Evolutionary conservation across 2,113 vertebrate genomes (phyloP), one percentile per base, ranked within the genome.

Genomic region (Scomber japonicus): DNA sequence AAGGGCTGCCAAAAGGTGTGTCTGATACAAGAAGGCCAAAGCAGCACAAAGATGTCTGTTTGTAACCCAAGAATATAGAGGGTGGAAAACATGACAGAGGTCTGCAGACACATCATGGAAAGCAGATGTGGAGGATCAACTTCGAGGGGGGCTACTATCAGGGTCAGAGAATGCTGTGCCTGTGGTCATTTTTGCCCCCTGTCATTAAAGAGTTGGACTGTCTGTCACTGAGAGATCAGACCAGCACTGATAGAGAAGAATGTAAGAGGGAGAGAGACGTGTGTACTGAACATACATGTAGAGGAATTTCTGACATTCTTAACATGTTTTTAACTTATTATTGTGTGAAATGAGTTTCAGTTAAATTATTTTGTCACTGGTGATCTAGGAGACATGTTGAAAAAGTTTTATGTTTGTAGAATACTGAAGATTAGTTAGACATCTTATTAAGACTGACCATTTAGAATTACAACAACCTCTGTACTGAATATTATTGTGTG

Each of bases 1-100:
- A 72, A 71, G 76, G 78, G 82, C 70, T 64, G 79, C 82, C 81
- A 71, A 81, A 24, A 66, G 68, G 75, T 4, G 59, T 45, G 74
- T 83, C 64, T 10, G 40, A 60, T 19, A 19, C 59, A 64, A 55
- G 65, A 66, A 69, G 77, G 74, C 75, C 3, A 14, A 40, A 55
- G 65, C 2, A 2, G 62, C 69, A 16, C 40, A 70, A 30, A 64
- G 53, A 76, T 59, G n/a, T 85, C 73, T 71, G 73, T 80, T 69
- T 79, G n/a, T 77, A 8, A 53, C 66, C 80, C 17, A 17, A 31
- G 62, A 40, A 46, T 14, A 44, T 31, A 75, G 57, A 73, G 19
- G 57, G 35, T 46, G 60, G 56, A 88, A 88, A 80, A 71, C 31
- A 5, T 50, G 65, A 70, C 13, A 14, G 44, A 64, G 63, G 19